Evolutionary conservation across 2,113 vertebrate species (phyloP).

Genomic region (Corvus hawaiiensis): DNA sequence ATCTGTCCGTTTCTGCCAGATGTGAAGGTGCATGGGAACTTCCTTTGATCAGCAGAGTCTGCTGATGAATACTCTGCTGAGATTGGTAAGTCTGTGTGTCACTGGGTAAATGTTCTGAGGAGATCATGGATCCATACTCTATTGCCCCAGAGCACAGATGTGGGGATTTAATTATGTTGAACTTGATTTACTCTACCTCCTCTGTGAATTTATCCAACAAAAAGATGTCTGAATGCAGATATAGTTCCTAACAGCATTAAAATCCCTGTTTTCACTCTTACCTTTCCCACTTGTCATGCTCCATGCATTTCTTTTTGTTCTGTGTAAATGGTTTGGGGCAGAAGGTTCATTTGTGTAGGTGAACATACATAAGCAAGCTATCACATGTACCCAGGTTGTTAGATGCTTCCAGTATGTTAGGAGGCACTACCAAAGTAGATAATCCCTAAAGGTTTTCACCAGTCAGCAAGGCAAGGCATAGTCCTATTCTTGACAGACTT

Average conservation of each 20-base stretch:
- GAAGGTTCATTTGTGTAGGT: not conserved
- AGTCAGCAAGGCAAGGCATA: not conserved
- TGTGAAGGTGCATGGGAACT: not conserved
- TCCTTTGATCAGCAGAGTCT: not conserved
- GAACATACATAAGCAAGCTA: not conserved
- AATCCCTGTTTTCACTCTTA: not conserved
- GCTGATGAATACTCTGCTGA: not conserved
- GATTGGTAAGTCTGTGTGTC: not conserved
- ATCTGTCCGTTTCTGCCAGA: not conserved
- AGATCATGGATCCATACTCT: not conserved
- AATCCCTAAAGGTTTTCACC: not conserved
- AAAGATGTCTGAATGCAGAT: not conserved
- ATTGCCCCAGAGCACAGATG: not conserved
- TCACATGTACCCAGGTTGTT: not conserved
- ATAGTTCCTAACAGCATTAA: not conserved
- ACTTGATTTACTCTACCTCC: not conserved
- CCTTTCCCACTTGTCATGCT: not conserved
- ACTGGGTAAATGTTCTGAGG: not conserved
- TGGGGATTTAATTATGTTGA: not conserved
- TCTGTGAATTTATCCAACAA: not conserved
- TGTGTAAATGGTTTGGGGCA: not conserved
- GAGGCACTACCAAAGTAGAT: not conserved
- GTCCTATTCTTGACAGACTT: not conserved
- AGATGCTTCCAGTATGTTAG: not conserved
- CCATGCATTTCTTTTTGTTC: not conserved